Evolutionary conservation across 92 coral and sea anemone genomes (phyloP), one percentile per base, ranked within the genome.

Genomic region (Phenganax marumi): DNA sequence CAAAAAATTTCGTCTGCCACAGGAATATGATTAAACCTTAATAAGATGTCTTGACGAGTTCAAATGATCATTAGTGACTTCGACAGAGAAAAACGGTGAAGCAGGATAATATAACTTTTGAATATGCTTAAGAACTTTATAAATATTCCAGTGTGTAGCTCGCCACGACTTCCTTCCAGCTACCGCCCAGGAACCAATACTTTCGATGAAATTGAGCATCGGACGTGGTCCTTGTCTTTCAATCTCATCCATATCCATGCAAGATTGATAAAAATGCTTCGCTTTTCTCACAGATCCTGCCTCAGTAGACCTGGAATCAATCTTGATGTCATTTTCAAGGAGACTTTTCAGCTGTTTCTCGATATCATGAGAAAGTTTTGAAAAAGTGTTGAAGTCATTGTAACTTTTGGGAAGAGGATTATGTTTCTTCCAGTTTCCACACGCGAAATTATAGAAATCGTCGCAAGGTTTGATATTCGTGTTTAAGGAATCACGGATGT

Each of bases 21-120:
- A 48, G 48, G 50, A 6, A 33, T n/a, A 26, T 50, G 21, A 85
- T 48, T 54, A 70, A 61, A 92, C 99, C 92, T 96, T 96, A 21
- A 96, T 96, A 47, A 96, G 86, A 58, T 96, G 99, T 70, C 88
- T 96, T 50, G 99, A 89, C 10, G 99, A 96, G 55, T 96, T 96
- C 22, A 96, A 91, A 79, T 96, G 99, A 85, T 96, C 99, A 84
- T 96, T 96, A 43, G 99, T 96, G 61, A 96, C 96, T 80, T 92
- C 99, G 64, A 96, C 93, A n/a, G 99, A 91, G 82, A 96, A 96
- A 81, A 96, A 96, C 16, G 99, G 93, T 25, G 97, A 82, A 26
- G 99, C 99, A 26, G 99, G 99, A 70, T 92, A 96, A 62, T 92
- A 93, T 25, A 91, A 76, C 52, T 89, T 89, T 81, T 96, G 99